Conservation (phyloP, 2,113 vertebrate genomes). For the Sigmodon hispidus region DNA sequence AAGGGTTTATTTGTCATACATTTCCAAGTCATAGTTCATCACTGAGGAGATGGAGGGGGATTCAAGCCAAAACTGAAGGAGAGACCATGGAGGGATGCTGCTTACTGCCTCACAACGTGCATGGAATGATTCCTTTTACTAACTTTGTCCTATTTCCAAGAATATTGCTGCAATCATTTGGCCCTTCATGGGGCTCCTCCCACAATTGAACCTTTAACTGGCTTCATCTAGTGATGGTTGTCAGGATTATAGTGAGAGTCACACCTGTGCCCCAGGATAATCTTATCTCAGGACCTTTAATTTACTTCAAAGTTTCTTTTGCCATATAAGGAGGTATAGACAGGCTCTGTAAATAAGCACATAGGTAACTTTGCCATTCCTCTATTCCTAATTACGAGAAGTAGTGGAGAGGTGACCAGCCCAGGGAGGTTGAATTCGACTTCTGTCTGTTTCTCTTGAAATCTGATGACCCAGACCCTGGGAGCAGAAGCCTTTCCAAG, state of each 20-base stretch:
- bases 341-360: neutral
- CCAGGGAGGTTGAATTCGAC: fast-evolving
- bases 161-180: too few relatives aligned
- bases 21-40: too few relatives aligned
- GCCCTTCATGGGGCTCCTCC: neutral
- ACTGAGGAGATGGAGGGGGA: too few relatives aligned
- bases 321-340: neutral
- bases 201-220: neutral
- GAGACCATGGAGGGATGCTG: too few relatives aligned
- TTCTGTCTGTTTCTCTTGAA: neutral
- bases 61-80: too few relatives aligned
- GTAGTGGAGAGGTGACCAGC: too few relatives aligned
- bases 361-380: too few relatives aligned
- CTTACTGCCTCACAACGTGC: too few relatives aligned
- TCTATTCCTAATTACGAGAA: neutral
- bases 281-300: neutral
- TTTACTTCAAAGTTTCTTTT: neutral
- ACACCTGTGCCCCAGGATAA: neutral
- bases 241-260: too few relatives aligned
- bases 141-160: neutral
- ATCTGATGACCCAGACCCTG: neutral
- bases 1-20: too few relatives aligned
- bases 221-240: neutral
- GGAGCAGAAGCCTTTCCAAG: too few relatives aligned
- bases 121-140: fast-evolving